Conservation (phyloP, 2,113 vertebrate species). For the Indicator maculatus region DNA sequence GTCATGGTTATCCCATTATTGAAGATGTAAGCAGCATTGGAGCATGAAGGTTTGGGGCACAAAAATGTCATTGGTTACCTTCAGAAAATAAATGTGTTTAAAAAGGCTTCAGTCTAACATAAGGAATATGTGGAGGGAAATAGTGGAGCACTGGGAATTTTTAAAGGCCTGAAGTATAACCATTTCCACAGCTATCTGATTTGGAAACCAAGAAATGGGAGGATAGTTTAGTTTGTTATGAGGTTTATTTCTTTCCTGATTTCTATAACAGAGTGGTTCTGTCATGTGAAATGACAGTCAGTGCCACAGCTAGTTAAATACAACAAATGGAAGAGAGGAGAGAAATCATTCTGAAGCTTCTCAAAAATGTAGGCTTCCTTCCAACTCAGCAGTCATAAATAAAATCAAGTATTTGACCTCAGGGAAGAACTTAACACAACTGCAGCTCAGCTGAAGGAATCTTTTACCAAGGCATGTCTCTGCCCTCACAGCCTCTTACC, state of each 20-base stretch:
- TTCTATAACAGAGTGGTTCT: neutral
- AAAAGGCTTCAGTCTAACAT: neutral
- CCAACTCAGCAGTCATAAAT: conserved; percentile 32
- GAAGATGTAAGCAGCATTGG: neutral
- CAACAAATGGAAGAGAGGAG: conserved; percentile 1
- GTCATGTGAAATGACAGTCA: neutral
- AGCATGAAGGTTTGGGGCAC: neutral
- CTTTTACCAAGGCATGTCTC: neutral
- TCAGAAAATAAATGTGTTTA: neutral
- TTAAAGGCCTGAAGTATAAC: neutral
- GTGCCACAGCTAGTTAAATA: conserved; percentile 22
- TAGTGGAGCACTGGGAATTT: conserved; percentile 7
- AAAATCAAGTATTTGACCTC: conserved; percentile 42
- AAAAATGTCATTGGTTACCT: neutral
- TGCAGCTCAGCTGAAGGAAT: neutral
- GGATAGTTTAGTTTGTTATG: neutral
- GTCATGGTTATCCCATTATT: neutral
- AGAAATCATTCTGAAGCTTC: conserved; percentile 6
- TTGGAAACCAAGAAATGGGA: conserved; percentile 11
- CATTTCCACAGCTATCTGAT: neutral
- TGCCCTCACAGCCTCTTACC: neutral
- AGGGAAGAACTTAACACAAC: conserved; percentile 15
- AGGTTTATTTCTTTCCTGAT: neutral
- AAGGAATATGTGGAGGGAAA: neutral
- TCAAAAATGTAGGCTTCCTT: conserved; percentile 29